Evolutionary conservation across 2,797 vertebrate species (phyloP), one percentile per base, ranked within the genome.

Genomic region (Poeciliopsis gracilis): DNA sequence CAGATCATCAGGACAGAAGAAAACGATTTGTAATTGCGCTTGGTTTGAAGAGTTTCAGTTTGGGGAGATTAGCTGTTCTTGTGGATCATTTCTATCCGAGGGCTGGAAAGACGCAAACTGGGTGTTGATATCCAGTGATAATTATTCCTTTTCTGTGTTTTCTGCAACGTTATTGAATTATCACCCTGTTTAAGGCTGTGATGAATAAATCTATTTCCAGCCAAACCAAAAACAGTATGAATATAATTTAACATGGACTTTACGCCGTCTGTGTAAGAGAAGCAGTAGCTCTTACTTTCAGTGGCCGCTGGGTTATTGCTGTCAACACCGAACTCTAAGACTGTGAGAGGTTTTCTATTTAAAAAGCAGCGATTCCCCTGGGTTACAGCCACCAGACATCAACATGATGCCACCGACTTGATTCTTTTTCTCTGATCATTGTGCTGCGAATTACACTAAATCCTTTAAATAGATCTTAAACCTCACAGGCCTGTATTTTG

Each of bases 351-450:
- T 23, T n/a, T n/a, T 69, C 38, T 43, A 43, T 69, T 43, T 43
- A 43, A 43, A 69, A 41, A 25, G 38, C 66, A 69, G 11, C 25
- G 23, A 43, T 43, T 43, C 38, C 66, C 66, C 38, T 25, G 9
- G 66, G 66, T 69, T 69, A 28, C 55, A 41, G 38, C 43, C 38
- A 43, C 18, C 20, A 15, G 38, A 69, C 2, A 25, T 69, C 38
- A 67, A 25, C 66, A 69, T n/a, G 66, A 67, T 41, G 66, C 43
- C 36, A 67, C 66, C 25, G 38, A 43, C 66, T 69, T 69, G 66
- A 69, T 25, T 11, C 11, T 20, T 23, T 38, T 41, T 23, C 9
- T 25, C 38, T 43, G 38, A 43, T 69, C 23, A 69, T 11, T 41
- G 23, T 3, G 38, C 38, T 69, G 66, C 16, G 5, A 45, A 13